phyloP scores from a whole-genome alignment of 23 tunicate species.

The Diplosoma virens region DNA sequence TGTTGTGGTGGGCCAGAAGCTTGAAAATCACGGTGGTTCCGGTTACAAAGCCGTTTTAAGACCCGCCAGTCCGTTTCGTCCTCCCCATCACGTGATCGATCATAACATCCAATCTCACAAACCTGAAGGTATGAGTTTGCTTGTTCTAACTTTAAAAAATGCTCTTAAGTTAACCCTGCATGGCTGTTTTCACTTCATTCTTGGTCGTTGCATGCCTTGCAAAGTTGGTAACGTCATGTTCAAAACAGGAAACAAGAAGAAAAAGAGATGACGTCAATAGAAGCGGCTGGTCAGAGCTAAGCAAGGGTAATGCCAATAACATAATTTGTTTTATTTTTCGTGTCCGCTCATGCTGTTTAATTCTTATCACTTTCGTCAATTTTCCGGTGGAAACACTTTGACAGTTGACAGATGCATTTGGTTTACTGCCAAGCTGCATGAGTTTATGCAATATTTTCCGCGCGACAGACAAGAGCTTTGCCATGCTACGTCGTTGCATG shows the following conservation, averaged over 20 bases:
- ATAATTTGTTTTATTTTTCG: too few relatives aligned
- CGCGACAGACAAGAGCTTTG: too few relatives aligned
- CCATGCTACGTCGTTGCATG: too few relatives aligned
- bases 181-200: background rate
- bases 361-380: too few relatives aligned
- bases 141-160: background rate
- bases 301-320: background rate
- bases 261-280: slow-evolving; percentile 14
- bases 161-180: background rate
- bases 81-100: slow-evolving; percentile 55
- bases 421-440: background rate
- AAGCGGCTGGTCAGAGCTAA: background rate
- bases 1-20: slow-evolving; percentile 44
- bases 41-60: slow-evolving; percentile 37
- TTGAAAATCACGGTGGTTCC: slow-evolving; percentile 31
- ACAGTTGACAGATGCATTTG: background rate
- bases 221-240: background rate
- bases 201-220: slow-evolving; percentile 3
- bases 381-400: background rate
- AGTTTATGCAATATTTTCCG: too few relatives aligned
- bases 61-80: slow-evolving; percentile 66
- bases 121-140: slow-evolving; percentile 23
- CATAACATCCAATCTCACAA: background rate
- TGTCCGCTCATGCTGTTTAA: too few relatives aligned
- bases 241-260: slow-evolving; percentile 14